Base-by-base conservation (phyloP, 2,797 vertebrate species). In the Danio albolineatus region DNA sequence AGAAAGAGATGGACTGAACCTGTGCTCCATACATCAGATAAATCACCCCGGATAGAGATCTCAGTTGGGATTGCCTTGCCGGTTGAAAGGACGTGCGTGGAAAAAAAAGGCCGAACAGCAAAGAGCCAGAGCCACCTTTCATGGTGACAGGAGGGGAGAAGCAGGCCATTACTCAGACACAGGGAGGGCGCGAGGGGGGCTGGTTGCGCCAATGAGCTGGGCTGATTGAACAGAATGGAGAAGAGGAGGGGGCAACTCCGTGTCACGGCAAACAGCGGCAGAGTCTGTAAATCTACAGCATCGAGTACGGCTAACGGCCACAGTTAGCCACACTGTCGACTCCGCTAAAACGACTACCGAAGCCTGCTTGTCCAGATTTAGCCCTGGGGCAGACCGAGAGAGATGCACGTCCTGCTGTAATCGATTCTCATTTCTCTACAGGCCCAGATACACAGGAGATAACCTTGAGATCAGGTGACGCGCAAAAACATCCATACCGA, bases 21-120 rank as follows among this genome's bases (percentile, higher is more conserved):
- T 39, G 21, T 79, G 39, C 48, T 80, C 83, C 85, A 84, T 83
- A 83, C 89, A 93, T 94, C 91, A 90, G 90, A 91, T 91, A 90
- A 92, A 94, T 94, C 92, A 87, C 82, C 72, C 86, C 88, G 89
- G 91, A 95, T 94, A 91, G 91, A 94, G 92, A 94, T 94, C 93
- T 94, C 91, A 91, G 91, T 87, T 88, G 89, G 91, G 92, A 94
- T 92, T 92, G 92, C 89, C 90, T 88, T 73, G 87, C 87, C 57
- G 86, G 87, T 89, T 91, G 92, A 93, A 92, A 91, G 91, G 93
- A 92, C 89, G 89, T 86, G 87, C 86, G 84, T 87, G 88, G 90
- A 91, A 89, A 91, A 91, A 91, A 91, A 92, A 90, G 91, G 90
- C 87, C 87, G 87, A 89, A 90, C 86, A 87, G 91, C 91, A 90